Base-by-base conservation (phyloP, 2,888 invertebrate species). In the Torymus aiolomorphi region DNA sequence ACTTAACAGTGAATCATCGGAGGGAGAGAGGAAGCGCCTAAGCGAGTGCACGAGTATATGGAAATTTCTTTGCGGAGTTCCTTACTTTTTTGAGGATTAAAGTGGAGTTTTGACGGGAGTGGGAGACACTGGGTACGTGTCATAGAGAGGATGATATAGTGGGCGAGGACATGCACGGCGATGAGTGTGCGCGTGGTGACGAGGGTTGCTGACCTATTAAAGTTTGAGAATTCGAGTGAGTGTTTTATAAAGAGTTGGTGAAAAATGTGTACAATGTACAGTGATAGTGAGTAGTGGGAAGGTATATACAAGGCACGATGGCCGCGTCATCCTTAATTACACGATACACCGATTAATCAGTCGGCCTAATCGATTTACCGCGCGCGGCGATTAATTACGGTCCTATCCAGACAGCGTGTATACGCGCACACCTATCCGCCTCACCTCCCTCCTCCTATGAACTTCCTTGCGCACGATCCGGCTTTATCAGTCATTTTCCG, bases 1-100 rank as follows among this genome's bases (percentile, higher is more conserved):
- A 88, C 85, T 86, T 84, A 87, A 86, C 87, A 86, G 84, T 86
- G 87, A 88, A 86, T 88, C 87, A 87, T 83, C 42, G 4, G 31
- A 31, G 31, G 5, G 2, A 31, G 4, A 42, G 8, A 42, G 42
- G 42, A 42, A 42, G 8, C 42, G 8, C 8, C 5, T 42, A 42
- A 5, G 8, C 42, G 42, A 42, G 31, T 31, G 4, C 4, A 3
- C 3, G 31, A 31, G 42, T 5, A 8, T 42, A 42, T 42, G 42
- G 42, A 42, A 42, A 42, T 42, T 42, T 42, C 42, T 5, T 42
- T 42, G 8, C 42, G 1, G 5, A 42, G 42, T 42, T 42, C 1
- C 42, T 42, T 42, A 42, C 8, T 42, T 42, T 42, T 1, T 42
- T 10, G 42, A 42, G 42, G 8, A 42, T 42, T 42, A 42, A 8